Evolutionary conservation across 2,888 invertebrate species (phyloP).

Genomic region (Pandemis corylana): DNA sequence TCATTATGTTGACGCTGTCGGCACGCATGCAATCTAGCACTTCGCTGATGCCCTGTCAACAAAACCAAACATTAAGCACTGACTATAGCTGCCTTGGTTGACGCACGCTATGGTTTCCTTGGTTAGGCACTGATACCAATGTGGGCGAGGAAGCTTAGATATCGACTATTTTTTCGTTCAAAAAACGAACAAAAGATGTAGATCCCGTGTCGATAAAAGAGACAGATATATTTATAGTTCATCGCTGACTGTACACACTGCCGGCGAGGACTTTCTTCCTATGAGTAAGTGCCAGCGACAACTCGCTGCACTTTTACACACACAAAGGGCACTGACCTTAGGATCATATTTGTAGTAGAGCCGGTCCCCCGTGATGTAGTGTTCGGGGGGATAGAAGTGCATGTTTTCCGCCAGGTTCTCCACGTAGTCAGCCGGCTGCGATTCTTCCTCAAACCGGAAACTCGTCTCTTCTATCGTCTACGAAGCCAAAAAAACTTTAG

Average conservation of each 20-base stretch:
- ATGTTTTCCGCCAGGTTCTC: conserved; percentile 90
- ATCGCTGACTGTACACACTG: too few relatives aligned
- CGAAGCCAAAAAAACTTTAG: background rate
- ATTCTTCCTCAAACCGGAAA: conserved; percentile 89
- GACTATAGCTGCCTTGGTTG: too few relatives aligned
- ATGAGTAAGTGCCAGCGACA: too few relatives aligned
- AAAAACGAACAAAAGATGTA: too few relatives aligned
- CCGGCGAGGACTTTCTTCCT: too few relatives aligned
- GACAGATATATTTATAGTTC: too few relatives aligned
- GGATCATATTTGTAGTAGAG: conserved; percentile 92
- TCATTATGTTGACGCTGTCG: conserved; percentile 88
- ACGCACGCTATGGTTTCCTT: too few relatives aligned
- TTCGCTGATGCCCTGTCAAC: conserved; percentile 82
- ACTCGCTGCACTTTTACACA: too few relatives aligned
- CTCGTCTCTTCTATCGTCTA: conserved; percentile 90
- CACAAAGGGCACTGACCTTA: conserved; percentile 67
- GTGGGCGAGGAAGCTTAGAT: too few relatives aligned
- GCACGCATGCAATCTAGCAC: conserved; percentile 86
- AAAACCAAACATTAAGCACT: conserved; percentile 16
- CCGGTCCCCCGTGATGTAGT: conserved; percentile 91
- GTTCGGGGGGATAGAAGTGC: conserved; percentile 91
- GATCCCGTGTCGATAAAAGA: too few relatives aligned
- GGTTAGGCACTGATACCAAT: background rate
- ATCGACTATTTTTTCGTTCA: too few relatives aligned
- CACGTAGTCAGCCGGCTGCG: conserved; percentile 90